Conservation (phyloP, 2,113 vertebrate genomes). For the Scomber japonicus region DNA sequence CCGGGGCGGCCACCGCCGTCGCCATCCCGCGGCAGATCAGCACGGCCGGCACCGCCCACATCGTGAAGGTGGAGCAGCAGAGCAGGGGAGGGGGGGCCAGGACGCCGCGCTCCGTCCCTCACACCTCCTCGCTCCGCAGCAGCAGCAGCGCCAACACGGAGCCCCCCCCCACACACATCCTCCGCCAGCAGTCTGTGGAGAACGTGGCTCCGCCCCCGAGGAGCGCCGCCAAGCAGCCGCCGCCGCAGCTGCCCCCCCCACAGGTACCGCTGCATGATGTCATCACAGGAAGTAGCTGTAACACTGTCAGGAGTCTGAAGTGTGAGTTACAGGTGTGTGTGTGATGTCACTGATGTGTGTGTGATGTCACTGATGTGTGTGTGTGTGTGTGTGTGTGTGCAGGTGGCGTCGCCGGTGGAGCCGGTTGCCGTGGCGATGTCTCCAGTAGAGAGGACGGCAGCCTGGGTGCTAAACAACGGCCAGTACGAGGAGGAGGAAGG, state of each 20-base stretch:
- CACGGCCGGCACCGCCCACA: constrained; percentile 89
- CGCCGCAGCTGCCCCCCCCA: constrained; percentile 49
- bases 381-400: constrained; percentile 13
- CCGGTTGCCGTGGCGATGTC: constrained; percentile 92
- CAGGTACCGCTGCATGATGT: constrained; percentile 81
- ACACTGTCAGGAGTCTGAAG: too few species aligned
- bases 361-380: background rate
- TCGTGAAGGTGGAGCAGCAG: constrained; percentile 89
- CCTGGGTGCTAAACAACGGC: constrained; percentile 96
- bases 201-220: constrained; percentile 88
- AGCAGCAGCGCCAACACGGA: constrained; percentile 86
- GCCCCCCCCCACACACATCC: constrained; percentile 54
- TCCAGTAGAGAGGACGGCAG: constrained; percentile 96
- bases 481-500: constrained; percentile 91
- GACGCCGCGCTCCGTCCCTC: constrained; percentile 83
- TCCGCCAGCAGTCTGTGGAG: constrained; percentile 88
- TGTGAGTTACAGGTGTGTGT: background rate
- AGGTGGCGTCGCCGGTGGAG: constrained; percentile 92
- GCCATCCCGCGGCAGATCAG: constrained; percentile 90
- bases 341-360: background rate
- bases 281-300: background rate
- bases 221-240: constrained; percentile 80
- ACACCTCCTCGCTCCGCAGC: constrained; percentile 89
- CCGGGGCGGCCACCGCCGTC: constrained; percentile 77
- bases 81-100: constrained; percentile 82